phyloP scores from a whole-genome alignment of 1,140 invertebrate species.

The Drosophila bipectinata region DNA sequence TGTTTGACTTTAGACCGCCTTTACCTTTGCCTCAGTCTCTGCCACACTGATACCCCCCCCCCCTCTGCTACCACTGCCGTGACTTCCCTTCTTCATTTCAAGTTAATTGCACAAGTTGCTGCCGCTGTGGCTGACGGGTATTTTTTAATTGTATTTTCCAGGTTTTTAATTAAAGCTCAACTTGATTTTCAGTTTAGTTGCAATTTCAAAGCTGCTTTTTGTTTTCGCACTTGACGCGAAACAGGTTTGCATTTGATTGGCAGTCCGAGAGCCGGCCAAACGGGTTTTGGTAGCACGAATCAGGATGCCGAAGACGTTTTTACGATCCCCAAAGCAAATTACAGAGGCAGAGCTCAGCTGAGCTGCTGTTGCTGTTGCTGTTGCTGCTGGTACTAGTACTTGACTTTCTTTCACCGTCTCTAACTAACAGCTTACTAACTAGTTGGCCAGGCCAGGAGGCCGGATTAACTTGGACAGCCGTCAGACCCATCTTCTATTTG shows the following conservation, averaged over 20 bases:
- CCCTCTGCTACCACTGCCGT: background rate
- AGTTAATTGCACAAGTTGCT: constrained; percentile 78
- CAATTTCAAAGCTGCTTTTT: constrained; percentile 71
- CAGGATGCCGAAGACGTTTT: constrained; percentile 69
- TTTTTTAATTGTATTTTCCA: constrained; percentile 78
- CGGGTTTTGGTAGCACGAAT: constrained; percentile 68
- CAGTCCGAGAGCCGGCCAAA: constrained; percentile 60
- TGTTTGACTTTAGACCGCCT: constrained; percentile 32
- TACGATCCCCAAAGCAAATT: constrained; percentile 58
- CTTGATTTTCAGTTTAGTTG: constrained; percentile 80
- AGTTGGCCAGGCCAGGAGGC: constrained; percentile 8
- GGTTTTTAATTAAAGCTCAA: constrained; percentile 82
- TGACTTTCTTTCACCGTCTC: constrained; percentile 29
- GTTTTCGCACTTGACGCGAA: constrained; percentile 70
- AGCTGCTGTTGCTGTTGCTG: constrained; percentile 1
- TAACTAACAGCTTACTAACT: constrained; percentile 11
- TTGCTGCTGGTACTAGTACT: constrained; percentile 5
- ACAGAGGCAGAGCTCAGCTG: constrained; percentile 6
- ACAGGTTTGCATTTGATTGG: constrained; percentile 72
- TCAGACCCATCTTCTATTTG: constrained; percentile 3
- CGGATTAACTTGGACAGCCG: constrained; percentile 17
- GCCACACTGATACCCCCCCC: too few relatives aligned
- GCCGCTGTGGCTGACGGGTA: constrained; percentile 50
- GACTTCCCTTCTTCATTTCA: background rate
- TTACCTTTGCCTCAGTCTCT: background rate